Evolutionary conservation across 2,113 vertebrate genomes (phyloP).

Genomic region (Atrichornis clamosus): DNA sequence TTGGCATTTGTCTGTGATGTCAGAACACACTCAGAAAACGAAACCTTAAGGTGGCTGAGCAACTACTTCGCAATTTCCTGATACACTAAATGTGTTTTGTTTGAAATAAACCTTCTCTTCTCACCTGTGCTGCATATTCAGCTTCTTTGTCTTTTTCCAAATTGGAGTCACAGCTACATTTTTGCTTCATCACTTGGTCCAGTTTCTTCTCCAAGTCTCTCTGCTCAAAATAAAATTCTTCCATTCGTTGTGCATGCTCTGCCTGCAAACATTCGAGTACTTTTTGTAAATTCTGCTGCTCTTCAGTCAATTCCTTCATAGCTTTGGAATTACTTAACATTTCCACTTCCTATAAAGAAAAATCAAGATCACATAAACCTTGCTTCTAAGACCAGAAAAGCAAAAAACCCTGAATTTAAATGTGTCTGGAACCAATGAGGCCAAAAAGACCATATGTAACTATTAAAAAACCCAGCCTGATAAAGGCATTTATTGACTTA

Average conservation of each 20-base stretch:
- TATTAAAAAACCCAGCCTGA: neutral
- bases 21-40: neutral
- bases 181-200: constrained; percentile 92
- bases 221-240: constrained; percentile 91
- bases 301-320: constrained; percentile 89
- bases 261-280: constrained; percentile 92
- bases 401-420: neutral
- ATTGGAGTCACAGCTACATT: constrained; percentile 88
- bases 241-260: constrained; percentile 90
- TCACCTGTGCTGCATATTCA: constrained; percentile 92
- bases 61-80: neutral
- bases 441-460: neutral
- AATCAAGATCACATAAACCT: neutral
- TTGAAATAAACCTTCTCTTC: neutral
- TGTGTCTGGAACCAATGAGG: neutral
- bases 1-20: neutral
- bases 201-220: constrained; percentile 91
- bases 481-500: neutral
- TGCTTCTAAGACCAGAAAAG: neutral
- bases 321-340: constrained; percentile 81
- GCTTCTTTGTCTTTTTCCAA: constrained; percentile 88
- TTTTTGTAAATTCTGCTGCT: constrained; percentile 90
- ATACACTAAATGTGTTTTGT: neutral
- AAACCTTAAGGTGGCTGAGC: neutral
- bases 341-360: constrained; percentile 83